Conservation (phyloP, 2,797 vertebrate species). For the Saxicola maurus region DNA sequence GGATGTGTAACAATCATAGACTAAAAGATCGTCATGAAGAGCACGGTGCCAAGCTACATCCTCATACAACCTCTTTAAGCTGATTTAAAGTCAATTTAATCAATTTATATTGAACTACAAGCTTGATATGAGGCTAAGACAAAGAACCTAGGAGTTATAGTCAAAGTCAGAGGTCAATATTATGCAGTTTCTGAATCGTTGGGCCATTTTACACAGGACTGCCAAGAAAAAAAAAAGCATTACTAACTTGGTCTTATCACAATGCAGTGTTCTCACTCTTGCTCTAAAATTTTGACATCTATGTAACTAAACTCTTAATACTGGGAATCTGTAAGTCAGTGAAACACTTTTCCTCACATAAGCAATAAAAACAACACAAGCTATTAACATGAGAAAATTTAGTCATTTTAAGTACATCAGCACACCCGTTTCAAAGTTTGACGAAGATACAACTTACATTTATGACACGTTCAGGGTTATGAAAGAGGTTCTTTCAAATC, state of each 20-base stretch:
- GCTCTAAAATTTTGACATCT: not conserved
- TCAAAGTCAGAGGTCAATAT: not conserved
- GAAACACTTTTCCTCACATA: not conserved
- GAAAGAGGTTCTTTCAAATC: not conserved
- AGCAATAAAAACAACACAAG: not conserved
- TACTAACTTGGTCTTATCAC: not conserved
- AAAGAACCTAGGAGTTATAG: not conserved
- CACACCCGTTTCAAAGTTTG: not conserved
- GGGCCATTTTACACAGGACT: not conserved
- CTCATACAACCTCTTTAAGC: not conserved
- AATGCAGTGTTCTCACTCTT: not conserved
- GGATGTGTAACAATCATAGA: not conserved
- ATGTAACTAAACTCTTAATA: not conserved
- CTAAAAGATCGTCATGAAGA: not conserved
- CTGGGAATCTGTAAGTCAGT: accelerated
- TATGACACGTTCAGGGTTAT: accelerated
- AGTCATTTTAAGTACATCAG: accelerated
- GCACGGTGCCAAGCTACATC: not conserved
- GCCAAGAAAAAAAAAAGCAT: not conserved
- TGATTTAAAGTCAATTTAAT: not conserved
- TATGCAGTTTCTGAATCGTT: accelerated
- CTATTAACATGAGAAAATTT: not conserved
- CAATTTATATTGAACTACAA: not conserved
- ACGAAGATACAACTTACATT: accelerated
- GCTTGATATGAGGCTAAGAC: not conserved